Base-by-base conservation (phyloP, 2,888 invertebrate genomes). In the Blastobasis adustella region DNA sequence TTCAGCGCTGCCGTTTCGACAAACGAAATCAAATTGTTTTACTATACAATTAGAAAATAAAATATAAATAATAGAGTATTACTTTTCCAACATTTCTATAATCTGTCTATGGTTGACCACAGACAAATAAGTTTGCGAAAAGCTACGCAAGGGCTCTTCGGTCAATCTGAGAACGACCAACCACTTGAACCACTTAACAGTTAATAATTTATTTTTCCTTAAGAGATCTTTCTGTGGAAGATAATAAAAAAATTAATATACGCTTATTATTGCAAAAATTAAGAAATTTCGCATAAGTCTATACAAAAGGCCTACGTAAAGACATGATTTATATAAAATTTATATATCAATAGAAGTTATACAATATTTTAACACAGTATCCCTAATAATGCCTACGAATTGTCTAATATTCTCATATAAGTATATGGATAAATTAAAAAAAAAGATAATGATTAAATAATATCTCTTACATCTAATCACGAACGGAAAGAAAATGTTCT, bases 61-160 rank as follows among this genome's bases (percentile, higher is more conserved):
- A 83, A 84, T 80, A 85, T 84, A 86, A 87, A 86, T 82, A 85
- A 83, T 82, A 82, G 86, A 87, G 87, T 87, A 87, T 87, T 87
- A 82, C 73, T 73, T 83, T 85, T 83, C 78, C 82, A 85, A 84
- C 84, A 84, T 83, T 76, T 74, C 70, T 75, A 73, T 73, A 69
- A 65, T 69, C 82, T 73, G 78, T 69, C 82, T 73, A 79, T 77
- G 84, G 83, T 83, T 79, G 66, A 84, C 83, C 84, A 85, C 72
- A 83, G 83, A 82, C 75, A 49, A 37, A 6, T 43, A 74, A 65
- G 63, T 59, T 58, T 59, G 23, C 23, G 23, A 3, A 23, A 23
- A 23, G 23, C 3, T 3, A 23, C 23, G 23, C 23, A 23, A 23
- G 23, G 23, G 23, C 23, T 23, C 23, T 3, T 23, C 23, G 23